Evolutionary conservation across 2,888 invertebrate species (phyloP), one percentile per base, ranked within the genome.

Genomic region (Drosophila fungiperda): DNA sequence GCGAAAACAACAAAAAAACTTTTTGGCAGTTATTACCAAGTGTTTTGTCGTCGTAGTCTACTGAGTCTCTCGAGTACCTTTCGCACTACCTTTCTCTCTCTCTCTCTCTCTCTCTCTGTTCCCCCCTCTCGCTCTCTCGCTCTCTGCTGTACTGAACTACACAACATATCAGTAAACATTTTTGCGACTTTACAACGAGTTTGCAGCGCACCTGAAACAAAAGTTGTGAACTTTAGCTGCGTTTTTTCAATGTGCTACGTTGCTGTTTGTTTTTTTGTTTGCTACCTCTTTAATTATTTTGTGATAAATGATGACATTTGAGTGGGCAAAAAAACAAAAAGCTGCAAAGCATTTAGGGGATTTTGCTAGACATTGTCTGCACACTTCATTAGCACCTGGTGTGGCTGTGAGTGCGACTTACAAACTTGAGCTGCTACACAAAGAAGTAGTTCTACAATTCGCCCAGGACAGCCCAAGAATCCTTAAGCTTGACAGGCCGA

Each of bases 301-400:
- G 89, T 92, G 92, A 92, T 92, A 92, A 92, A 92, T 92, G 91
- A 90, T 90, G 92, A 90, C 91, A 90, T 84, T 91, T 82, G 83
- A 86, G 86, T 80, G 83, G 45, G 53, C 63, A 58, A 68, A 69
- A 83, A 76, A 11, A 26, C 15, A 26, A 26, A 57, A 75, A 59
- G 45, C 54, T 26, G 33, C 2, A 29, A 53, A 75, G 72, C 72
- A 63, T 67, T 67, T 68, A 45, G 42, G 60, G 70, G 57, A 52
- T 64, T 58, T 45, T 6, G 45, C 48, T 36, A 53, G 60, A 77
- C 58, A 63, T 66, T 88, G 68, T 68, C 68, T 71, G 66, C 57
- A 73, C 76, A 89, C 88, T 89, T 85, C 89, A 88, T 86, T 88
- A 89, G 87, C 90, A 89, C 86, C 86, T 89, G 90, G 45, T 8